Base-by-base conservation (phyloP, 1,140 invertebrate species). In the Pseudoatta argentina region DNA sequence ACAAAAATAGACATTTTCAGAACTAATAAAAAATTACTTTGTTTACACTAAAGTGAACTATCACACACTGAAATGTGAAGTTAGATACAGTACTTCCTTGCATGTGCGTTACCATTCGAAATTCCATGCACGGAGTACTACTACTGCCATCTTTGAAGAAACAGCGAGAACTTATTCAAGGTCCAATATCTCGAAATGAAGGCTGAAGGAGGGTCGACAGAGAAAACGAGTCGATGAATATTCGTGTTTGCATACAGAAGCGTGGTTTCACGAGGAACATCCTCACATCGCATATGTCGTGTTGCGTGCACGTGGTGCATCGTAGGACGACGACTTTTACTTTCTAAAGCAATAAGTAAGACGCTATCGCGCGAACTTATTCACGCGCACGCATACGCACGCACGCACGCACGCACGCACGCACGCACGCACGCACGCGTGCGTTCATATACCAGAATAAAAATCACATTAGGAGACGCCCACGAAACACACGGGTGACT, bases 341-440 rank as follows among this genome's bases (percentile, higher is more conserved):
- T 93, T 93, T 93, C 91, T 89, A 92, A 92, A 92, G 86, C 88
- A 89, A 92, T 91, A 85, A 88, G 64, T 72, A 91, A 90, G 86
- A 79, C 57, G 39, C 39, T 73, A 83, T 71, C 63, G 79, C 55
- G 71, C 39, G 21, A 75, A 83, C n/a, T 75, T 83, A 75, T 66
- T 69, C 48, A 59, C 30, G 14, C 51, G 44, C 18, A 44, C 14
- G 59, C 85, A 67, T 87, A 64, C 18, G 18, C 53, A n/a, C n/a
- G n/a, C 18, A 30, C 55, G 67, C 63, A 24, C 24, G 24, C 18
- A n/a, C n/a, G n/a, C 18, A 30, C 55, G 67, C 63, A 24, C 24
- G 24, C 18, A 30, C 27, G 27, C 27, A 27, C 27, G 27, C 2
- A 72, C 71, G 69, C 48, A 27, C 59, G 39, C 24, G 18, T 30